A percentile compares a stretch with the other conserved stretches of the same genome.
These are phyloP conservation scores for Galerucella calmariensis DNA, from an alignment of 2,888 invertebrate genomes.

Conservation along the genomic window DNA sequence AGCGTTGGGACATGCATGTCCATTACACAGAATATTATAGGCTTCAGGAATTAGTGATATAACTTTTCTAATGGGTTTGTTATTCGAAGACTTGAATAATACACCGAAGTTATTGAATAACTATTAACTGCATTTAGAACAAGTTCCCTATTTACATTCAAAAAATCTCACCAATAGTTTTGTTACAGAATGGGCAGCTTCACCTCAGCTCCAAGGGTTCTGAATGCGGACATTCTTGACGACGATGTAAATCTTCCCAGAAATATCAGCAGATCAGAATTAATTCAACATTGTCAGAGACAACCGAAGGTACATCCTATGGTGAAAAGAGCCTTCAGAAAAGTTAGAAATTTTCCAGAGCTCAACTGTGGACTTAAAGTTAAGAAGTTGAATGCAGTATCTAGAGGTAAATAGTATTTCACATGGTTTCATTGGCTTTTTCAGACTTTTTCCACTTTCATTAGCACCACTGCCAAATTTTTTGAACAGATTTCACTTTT, in stretches of 20 bases:
- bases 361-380: slow-evolving; percentile 56
- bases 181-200: slow-evolving; percentile 78
- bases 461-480: no score
- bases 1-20: no score
- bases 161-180: slow-evolving; percentile 7
- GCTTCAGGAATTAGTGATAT: no score
- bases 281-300: slow-evolving; percentile 69
- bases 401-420: slow-evolving; percentile 60
- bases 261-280: slow-evolving; percentile 65
- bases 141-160: neutral
- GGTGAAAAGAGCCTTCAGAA: slow-evolving; percentile 62
- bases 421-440: neutral
- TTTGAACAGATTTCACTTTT: no score
- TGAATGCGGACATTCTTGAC: slow-evolving; percentile 73
- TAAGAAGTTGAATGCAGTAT: slow-evolving; percentile 65
- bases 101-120: no score
- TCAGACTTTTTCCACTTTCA: no score
- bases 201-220: slow-evolving; percentile 74
- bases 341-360: slow-evolving; percentile 45
- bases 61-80: no score
- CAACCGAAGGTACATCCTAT: slow-evolving; percentile 65
- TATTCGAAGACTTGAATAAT: no score
- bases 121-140: no score
- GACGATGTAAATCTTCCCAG: slow-evolving; percentile 67
- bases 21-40: no score